A percentile compares a stretch with the other conserved stretches of the same genome.
These are phyloP conservation scores for Petrocephalus zakoni DNA, from an alignment of 2,113 vertebrate species.

Conservation along the genomic window DNA sequence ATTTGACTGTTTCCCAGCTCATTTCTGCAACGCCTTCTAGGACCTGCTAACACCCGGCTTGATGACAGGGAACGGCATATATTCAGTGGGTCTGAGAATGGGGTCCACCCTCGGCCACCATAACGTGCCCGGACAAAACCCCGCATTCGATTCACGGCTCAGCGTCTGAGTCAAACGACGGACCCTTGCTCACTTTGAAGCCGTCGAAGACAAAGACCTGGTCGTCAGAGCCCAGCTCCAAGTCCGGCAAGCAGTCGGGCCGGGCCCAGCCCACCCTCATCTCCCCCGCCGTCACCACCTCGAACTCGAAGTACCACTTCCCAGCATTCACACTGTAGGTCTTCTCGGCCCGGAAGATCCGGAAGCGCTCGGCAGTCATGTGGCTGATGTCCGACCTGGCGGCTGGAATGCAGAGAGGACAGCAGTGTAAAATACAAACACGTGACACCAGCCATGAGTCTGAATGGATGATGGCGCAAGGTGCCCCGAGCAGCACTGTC, in stretches of 20 bases:
- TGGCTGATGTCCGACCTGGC: slow-evolving; percentile 61
- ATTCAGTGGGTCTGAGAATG: no score
- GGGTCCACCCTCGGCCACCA: background rate
- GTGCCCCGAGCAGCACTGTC: background rate
- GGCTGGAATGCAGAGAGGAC: slow-evolving; percentile 47
- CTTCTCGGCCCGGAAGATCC: slow-evolving; percentile 92
- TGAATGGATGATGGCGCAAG: background rate
- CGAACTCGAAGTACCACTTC: slow-evolving; percentile 94
- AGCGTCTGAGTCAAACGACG: background rate
- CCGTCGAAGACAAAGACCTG: slow-evolving; percentile 91
- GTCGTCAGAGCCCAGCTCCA: slow-evolving; percentile 85
- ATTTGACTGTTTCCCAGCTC: background rate
- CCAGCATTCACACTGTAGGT: slow-evolving; percentile 80
- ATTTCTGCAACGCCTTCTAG: background rate
- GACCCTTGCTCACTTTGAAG: slow-evolving; percentile 73
- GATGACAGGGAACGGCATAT: background rate
- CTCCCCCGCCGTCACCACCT: slow-evolving; percentile 81
- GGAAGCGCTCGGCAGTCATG: slow-evolving; percentile 75
- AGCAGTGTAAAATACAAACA: background rate
- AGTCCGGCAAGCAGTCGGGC: slow-evolving; percentile 82
- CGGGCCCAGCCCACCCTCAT: slow-evolving; percentile 91
- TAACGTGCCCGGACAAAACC: background rate
- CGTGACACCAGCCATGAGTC: background rate
- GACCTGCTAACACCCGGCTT: background rate
- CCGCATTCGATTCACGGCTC: background rate